These are phyloP conservation scores for Pholis gunnellus DNA, from an alignment of 2,113 vertebrate genomes.

Conservation along the genomic window DNA sequence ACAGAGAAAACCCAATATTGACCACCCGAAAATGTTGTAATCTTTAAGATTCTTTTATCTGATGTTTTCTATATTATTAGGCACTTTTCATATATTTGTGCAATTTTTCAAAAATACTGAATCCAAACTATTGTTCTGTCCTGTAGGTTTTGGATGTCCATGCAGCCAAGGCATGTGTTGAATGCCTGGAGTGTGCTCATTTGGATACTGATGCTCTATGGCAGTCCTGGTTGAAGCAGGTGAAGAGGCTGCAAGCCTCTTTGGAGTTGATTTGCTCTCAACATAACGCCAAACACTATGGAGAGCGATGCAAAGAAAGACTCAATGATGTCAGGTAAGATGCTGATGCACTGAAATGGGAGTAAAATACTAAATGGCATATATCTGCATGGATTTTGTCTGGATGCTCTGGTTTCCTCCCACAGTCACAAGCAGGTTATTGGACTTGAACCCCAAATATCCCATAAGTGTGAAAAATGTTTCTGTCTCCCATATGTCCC, in stretches of 20 bases:
- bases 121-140: neutral
- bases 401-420: neutral
- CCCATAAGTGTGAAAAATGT: neutral
- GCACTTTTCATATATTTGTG: neutral
- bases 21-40: neutral
- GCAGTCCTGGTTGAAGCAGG: conserved; percentile 30
- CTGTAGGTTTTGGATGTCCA: conserved; percentile 53
- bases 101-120: neutral
- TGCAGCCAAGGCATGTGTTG: conserved; percentile 55
- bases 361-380: neutral
- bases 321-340: conserved; percentile 35
- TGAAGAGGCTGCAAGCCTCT: conserved; percentile 49
- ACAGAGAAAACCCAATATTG: neutral
- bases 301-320: conserved; percentile 31
- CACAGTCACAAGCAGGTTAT: neutral
- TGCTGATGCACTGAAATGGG: neutral
- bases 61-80: neutral
- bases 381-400: neutral
- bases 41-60: neutral
- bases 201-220: conserved; percentile 30
- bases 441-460: too few species aligned
- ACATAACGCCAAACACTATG: conserved; percentile 13
- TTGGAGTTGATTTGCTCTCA: conserved; percentile 49
- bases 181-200: conserved; percentile 26
- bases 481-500: neutral